These are phyloP conservation scores for Tuberolachnus salignus DNA, from an alignment of 2,888 invertebrate species.

Conservation along the genomic window DNA sequence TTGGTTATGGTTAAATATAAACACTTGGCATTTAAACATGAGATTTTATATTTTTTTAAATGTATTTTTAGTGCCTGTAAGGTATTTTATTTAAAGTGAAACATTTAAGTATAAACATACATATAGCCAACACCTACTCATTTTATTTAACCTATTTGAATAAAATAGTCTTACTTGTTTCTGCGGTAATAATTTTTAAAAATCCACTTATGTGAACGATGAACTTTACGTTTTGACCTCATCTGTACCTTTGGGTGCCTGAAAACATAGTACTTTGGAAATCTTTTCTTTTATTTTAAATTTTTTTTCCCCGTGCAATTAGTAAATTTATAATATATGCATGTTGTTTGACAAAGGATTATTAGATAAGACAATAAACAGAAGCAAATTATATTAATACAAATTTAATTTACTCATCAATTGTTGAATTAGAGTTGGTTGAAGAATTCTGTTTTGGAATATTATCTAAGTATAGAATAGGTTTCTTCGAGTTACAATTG, in stretches of 20 bases:
- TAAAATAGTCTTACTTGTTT: slow-evolving; percentile 2
- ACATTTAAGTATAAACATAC: no score
- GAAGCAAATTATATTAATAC: background rate
- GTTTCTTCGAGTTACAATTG: slow-evolving; percentile 58
- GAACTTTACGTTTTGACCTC: slow-evolving; percentile 32
- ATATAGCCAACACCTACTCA: no score
- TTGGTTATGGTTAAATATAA: no score
- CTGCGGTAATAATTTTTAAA: background rate
- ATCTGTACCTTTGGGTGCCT: slow-evolving; percentile 28
- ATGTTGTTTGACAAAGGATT: background rate
- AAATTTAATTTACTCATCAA: slow-evolving; percentile 41
- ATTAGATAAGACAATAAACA: background rate
- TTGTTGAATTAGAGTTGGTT: slow-evolving; percentile 6
- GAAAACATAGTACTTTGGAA: slow-evolving; percentile 35
- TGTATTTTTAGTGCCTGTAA: no score
- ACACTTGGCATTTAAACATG: no score
- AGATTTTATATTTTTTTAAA: no score
- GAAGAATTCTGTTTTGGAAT: slow-evolving; percentile 21
- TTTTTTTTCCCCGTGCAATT: slow-evolving; percentile 31
- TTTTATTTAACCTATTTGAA: background rate
- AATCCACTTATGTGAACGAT: slow-evolving; percentile 12
- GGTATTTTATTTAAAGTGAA: no score
- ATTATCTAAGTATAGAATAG: slow-evolving; percentile 57
- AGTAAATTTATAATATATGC: background rate
- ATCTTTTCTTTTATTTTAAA: background rate